Base-by-base conservation (phyloP, 35 echinoderm and acorn worm species). In the Holothuria glaberrima region DNA sequence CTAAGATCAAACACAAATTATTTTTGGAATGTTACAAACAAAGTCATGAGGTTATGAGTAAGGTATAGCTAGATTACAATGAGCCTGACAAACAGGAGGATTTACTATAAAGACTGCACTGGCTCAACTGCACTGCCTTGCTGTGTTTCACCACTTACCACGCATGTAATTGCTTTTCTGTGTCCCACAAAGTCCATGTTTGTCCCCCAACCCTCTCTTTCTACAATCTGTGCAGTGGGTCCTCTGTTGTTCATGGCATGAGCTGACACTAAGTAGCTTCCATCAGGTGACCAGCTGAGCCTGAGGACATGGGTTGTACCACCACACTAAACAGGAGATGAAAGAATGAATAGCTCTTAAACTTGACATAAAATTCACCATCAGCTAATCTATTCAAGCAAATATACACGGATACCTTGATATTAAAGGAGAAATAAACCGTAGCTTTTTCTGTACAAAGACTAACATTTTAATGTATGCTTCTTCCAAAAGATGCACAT, bases 111-210 rank as follows among this genome's bases (percentile, higher is more conserved):
- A 30, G 6, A 16, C 29, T 67, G 63, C 4, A 67, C 16, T 5
- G 63, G 29, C 6, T 24, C 29, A 30, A 67, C 16, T 5, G 16
- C 4, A 16, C 3, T 22, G 16, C 63, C 21, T 30, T 69, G 31
- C 25, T 25, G 22, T 69, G 25, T 78, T 32, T 5, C 45, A 54
- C 27, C 18, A 52, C 95, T 88, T 95, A 99, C 97, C 32, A 99
- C 97, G 89, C 97, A 99, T 9, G 97, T 99, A 57, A 99, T 91
- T 65, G 97, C 97, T 68, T 99, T 99, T 5, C 97, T 71, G 67
- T 99, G 97, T 56, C 97, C 97, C 20, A 99, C 97, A 91, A 99
- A 99, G 78, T 99, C 97, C 97, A 99, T 99, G 77, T 94, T 99
- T 27, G 93, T 81, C 25, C 90, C 74, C 97, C 97, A 99, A 25